Evolutionary conservation across 2,113 vertebrate species (phyloP), one percentile per base, ranked within the genome.

Genomic region (Nycticryphes semicollaris): DNA sequence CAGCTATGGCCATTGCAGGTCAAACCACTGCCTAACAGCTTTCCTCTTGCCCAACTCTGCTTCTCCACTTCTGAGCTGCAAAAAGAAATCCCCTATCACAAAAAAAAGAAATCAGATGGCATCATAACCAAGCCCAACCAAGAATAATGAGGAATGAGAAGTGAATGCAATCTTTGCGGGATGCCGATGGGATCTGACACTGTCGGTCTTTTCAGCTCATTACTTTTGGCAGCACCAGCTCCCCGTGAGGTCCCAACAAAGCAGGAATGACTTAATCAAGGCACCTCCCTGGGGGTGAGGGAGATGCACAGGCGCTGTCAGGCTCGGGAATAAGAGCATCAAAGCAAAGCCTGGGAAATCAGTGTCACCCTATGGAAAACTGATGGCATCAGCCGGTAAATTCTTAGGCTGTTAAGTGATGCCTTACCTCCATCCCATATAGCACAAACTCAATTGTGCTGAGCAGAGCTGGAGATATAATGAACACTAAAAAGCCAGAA

Each of bases 251-350:
- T 89, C 88, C 85, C 77, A 64, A 64, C 0, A 1, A 67, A 89
- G 43, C 51, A 88, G 8, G 1, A 87, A 94, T 12, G 74, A 88
- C 84, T 93, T 67, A 84, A 96, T 95, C 94, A 84, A 93, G 87
- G 75, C 35, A 91, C 79, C 41, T 85, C 87, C 78, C 81, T 2
- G 20, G 54, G 74, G 54, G 23, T 18, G 21, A 86, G 30, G 84
- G 74, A 73, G 90, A 70, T 5, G 27, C 43, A 31, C 19, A 50
- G 27, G 24, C 74, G 37, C 43, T 43, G 76, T n/a, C 50, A 78
- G 70, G 25, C 30, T 92, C 14, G 1, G 22, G 82, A 83, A 83
- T 10, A 84, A 57, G 20, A 91, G 64, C 72, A 69, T 35, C 85
- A 54, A 93, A 82, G 87, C 60, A 91, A 35, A 90, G 69, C 39